Evolutionary conservation across 2,113 vertebrate genomes (phyloP).

Genomic region (Hippotragus niger): DNA sequence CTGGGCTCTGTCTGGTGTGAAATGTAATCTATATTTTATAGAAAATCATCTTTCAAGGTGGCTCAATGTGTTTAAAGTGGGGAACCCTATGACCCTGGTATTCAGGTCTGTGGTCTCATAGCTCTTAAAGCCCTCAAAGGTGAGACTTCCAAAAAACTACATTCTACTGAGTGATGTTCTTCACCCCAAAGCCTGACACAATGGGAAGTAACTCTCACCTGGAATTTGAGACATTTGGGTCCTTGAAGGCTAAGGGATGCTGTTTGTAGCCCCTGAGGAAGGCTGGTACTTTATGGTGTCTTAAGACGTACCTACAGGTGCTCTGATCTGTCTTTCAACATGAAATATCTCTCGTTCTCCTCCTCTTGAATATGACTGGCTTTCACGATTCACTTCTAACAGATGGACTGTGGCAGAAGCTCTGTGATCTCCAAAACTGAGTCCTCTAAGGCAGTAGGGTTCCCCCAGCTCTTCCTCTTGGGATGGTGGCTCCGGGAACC

Average conservation of each 20-base stretch:
- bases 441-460: neutral
- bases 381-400: neutral
- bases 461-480: neutral
- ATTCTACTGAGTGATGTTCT: neutral
- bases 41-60: constrained; percentile 7
- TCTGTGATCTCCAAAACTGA: neutral
- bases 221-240: neutral
- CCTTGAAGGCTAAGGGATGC: neutral
- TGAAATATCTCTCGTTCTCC: neutral
- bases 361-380: neutral
- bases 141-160: neutral
- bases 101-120: neutral
- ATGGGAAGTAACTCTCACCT: neutral
- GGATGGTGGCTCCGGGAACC: neutral
- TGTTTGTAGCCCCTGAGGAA: neutral
- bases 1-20: neutral
- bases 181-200: neutral
- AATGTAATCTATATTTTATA: constrained; percentile 16
- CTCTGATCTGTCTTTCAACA: neutral
- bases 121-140: neutral
- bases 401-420: neutral
- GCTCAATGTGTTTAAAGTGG: neutral
- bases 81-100: neutral
- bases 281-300: neutral
- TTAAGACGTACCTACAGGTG: neutral